Base-by-base conservation (phyloP, 2,113 vertebrate genomes). In the Willisornis vidua region DNA sequence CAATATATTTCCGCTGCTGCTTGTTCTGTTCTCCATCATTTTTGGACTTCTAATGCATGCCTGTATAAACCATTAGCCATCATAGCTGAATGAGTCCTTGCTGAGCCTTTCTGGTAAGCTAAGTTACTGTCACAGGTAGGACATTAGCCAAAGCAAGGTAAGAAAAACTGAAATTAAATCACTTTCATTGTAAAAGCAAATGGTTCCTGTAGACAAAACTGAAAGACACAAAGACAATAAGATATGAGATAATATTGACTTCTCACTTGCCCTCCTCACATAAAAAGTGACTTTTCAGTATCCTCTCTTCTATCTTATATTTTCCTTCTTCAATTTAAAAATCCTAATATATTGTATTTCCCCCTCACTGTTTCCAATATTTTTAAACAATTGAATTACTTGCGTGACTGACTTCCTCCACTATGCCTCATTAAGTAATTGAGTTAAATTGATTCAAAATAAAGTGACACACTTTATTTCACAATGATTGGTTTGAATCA, bases 361-460 rank as follows among this genome's bases (percentile, higher is more conserved):
- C 9, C 23, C 7, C 17, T 94, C 68, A 48, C 31, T 55, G 18
- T 84, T 96, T 94, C 41, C 70, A 94, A 55, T 93, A 85, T 84
- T 89, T 96, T 93, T 93, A 85, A 96, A 93, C 87, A 92, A 90
- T 82, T 93, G 76, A 96, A 82, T 96, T 83, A 84, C 20, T 89
- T 2, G 1, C 29, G 2, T 88, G 90, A 87, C 87, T 94, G 91
- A 89, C 57, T 96, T 94, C 66, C 61, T 84, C 79, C 45, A 85
- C 49, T 87, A 81, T 3, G 93, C 75, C 82, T 96, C 85, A 95
- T 97, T 95, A 95, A 90, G 61, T 90, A 94, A 96, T 92, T 89
- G 83, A 96, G 66, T 92, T 94, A 91, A 94, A 97, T 65, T 94
- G 76, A 95, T 94, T 93, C 84, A 85, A 90, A 94, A 96, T 94